phyloP scores from a whole-genome alignment of 2,797 vertebrate genomes.

The Hozukius guyotensis region DNA sequence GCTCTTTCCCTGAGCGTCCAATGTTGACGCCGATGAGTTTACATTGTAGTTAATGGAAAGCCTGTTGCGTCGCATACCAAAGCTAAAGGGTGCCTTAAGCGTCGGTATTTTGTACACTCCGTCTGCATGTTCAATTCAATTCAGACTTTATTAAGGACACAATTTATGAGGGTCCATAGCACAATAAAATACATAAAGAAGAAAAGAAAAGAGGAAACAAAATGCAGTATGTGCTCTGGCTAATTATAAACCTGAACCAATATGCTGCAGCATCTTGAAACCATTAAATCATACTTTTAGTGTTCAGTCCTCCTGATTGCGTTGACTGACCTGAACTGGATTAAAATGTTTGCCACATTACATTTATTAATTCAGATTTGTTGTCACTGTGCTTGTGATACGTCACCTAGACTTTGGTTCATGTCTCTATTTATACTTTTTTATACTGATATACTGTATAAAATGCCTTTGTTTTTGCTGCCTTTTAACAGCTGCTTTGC shows the following conservation, averaged over 20 bases:
- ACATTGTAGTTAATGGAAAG: no score
- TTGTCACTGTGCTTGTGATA: background rate
- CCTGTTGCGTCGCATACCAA: no score
- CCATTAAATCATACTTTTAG: background rate
- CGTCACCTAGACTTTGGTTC: background rate
- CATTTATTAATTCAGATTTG: background rate
- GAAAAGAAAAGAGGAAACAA: background rate
- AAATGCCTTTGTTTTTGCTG: background rate
- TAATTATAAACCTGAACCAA: background rate
- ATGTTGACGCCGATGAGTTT: no score
- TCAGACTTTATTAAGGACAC: background rate
- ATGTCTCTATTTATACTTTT: conserved; percentile 39
- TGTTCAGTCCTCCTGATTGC: background rate
- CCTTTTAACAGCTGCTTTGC: conserved; percentile 7
- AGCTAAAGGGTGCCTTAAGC: no score
- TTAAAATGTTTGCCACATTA: background rate
- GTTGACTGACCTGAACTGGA: conserved; percentile 9
- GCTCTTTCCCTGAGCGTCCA: no score
- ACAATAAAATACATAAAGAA: background rate
- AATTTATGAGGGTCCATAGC: background rate
- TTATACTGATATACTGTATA: conserved; percentile 1
- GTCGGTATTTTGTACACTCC: background rate
- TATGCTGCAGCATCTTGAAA: conserved; percentile 2
- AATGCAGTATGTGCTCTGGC: background rate
- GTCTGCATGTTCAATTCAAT: conserved; percentile 9